Evolutionary conservation across 2,113 vertebrate species (phyloP).

Genomic region (Tachuris rubrigastra): DNA sequence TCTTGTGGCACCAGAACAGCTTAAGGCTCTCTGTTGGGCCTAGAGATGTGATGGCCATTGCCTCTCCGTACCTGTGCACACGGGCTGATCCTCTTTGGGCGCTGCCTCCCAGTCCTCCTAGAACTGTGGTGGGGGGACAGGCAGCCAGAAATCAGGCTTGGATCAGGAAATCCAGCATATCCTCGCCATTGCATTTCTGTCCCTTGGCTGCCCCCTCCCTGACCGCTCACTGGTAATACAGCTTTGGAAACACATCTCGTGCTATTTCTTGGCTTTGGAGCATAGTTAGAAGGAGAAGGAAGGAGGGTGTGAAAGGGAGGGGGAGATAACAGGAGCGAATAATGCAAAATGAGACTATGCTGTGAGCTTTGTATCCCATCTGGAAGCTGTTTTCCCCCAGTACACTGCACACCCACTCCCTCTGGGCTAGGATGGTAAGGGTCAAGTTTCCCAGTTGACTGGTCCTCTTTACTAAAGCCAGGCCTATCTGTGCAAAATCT

Average conservation of each 20-base stretch:
- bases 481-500: not conserved
- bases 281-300: slow-evolving; percentile 63
- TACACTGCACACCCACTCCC: slow-evolving; percentile 2
- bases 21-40: not conserved
- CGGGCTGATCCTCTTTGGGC: not conserved
- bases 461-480: not conserved
- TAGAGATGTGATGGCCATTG: not conserved
- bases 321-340: slow-evolving; percentile 32
- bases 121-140: not conserved
- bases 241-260: slow-evolving; percentile 66
- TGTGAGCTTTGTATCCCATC: slow-evolving; percentile 23
- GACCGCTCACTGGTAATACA: slow-evolving; percentile 64
- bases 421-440: slow-evolving; percentile 26
- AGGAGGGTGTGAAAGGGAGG: slow-evolving; percentile 62
- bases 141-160: slow-evolving; percentile 10
- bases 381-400: slow-evolving; percentile 49
- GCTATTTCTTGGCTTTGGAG: slow-evolving; percentile 69
- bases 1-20: not conserved
- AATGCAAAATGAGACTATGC: slow-evolving; percentile 8
- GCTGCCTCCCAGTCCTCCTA: not conserved
- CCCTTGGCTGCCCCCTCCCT: slow-evolving; percentile 76
- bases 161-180: slow-evolving; percentile 37
- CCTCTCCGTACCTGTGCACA: not conserved
- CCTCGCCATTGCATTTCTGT: slow-evolving; percentile 57
- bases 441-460: slow-evolving; percentile 20